Conservation (phyloP, 1,140 invertebrate genomes). For the Conus betulinus region DNA sequence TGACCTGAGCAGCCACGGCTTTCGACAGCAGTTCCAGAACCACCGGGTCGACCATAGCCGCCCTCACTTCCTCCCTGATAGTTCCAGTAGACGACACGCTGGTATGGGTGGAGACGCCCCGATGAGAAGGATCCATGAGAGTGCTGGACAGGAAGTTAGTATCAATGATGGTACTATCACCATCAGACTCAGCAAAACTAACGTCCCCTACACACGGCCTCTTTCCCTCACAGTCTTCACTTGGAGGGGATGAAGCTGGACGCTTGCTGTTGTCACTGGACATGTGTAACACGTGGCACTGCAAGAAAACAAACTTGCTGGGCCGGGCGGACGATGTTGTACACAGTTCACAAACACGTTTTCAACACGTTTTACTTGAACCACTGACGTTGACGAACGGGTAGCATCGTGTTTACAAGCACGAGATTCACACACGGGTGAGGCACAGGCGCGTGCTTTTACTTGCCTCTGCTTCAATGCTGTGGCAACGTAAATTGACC, state of each 20-base stretch:
- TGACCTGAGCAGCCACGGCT: not conserved
- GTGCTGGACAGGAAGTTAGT: not conserved
- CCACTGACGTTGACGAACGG: too few relatives aligned
- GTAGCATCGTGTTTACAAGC: too few relatives aligned
- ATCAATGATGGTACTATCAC: not conserved
- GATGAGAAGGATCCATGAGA: not conserved
- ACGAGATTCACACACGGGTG: too few relatives aligned
- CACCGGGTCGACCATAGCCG: not conserved
- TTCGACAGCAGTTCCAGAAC: not conserved
- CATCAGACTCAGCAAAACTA: too few relatives aligned
- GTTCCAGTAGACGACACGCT: not conserved
- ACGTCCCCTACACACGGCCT: not conserved
- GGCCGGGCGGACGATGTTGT: too few relatives aligned
- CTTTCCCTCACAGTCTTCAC: not conserved
- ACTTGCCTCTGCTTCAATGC: too few relatives aligned
- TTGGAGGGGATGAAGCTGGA: not conserved
- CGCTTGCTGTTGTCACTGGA: not conserved
- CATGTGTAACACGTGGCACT: not conserved
- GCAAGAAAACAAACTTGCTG: too few relatives aligned
- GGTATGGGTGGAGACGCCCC: too few relatives aligned
- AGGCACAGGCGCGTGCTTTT: too few relatives aligned
- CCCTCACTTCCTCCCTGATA: not conserved
- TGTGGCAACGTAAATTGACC: too few relatives aligned
- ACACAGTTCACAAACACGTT: too few relatives aligned
- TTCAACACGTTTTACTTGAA: too few relatives aligned